Evolutionary conservation across 2,113 vertebrate species (phyloP).

Genomic region (Mesitornis unicolor): DNA sequence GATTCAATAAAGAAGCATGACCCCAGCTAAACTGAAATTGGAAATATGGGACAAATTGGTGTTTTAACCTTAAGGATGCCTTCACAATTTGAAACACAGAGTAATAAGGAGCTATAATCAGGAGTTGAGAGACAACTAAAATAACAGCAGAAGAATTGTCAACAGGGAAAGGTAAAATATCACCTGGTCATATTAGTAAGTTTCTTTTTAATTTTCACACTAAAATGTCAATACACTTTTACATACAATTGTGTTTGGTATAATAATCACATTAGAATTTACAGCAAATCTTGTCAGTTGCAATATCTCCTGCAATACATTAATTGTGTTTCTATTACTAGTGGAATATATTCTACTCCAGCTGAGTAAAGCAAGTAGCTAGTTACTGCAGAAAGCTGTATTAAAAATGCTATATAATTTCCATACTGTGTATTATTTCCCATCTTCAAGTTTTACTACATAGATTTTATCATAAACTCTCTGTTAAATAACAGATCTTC

Average conservation of each 20-base stretch:
- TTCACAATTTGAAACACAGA: not conserved
- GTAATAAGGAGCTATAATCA: not conserved
- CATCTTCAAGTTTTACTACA: not conserved
- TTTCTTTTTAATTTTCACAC: not conserved
- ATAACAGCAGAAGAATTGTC: not conserved
- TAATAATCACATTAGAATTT: not conserved
- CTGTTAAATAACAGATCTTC: not conserved
- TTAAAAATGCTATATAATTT: not conserved
- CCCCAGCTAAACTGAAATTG: not conserved
- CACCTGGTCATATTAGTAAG: not conserved
- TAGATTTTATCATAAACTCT: not conserved
- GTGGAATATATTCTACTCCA: not conserved
- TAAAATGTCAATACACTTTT: not conserved
- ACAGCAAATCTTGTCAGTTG: not conserved
- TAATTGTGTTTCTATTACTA: not conserved
- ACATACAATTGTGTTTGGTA: not conserved
- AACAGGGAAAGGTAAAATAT: not conserved
- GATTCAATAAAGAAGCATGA: not conserved
- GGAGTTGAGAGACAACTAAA: not conserved
- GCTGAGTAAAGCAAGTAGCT: not conserved
- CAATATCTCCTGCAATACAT: not conserved
- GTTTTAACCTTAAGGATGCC: not conserved
- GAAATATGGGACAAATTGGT: not conserved
- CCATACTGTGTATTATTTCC: not conserved
- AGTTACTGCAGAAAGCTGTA: not conserved